Evolutionary conservation across 1,140 invertebrate species (phyloP).

Genomic region (Grapholita molesta): DNA sequence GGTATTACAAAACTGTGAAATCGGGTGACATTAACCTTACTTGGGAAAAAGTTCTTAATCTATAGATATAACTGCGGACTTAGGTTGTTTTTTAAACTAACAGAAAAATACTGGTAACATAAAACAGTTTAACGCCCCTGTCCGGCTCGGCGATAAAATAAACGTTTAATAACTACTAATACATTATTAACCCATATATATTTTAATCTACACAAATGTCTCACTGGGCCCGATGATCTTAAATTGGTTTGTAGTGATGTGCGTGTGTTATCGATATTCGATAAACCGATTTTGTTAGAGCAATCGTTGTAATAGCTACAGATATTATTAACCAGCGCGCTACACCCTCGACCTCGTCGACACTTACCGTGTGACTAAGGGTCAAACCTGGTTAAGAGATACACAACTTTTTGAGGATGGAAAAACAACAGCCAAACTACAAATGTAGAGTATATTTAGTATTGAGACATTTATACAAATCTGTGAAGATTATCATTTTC

Average conservation of each 20-base stretch:
- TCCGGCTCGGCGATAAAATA: slow-evolving; percentile 26
- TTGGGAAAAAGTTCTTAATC: background rate
- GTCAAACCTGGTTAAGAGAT: too few species aligned
- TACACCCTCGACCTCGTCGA: too few species aligned
- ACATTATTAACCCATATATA: slow-evolving; percentile 56
- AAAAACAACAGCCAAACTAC: too few species aligned
- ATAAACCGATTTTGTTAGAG: too few species aligned
- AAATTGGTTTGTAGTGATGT: background rate
- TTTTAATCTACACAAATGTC: slow-evolving; percentile 68
- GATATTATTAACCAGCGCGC: too few species aligned
- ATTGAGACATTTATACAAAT: too few species aligned
- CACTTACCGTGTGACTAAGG: too few species aligned
- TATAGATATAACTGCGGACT: background rate
- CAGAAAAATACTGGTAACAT: slow-evolving; percentile 13
- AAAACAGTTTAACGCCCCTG: slow-evolving; percentile 21
- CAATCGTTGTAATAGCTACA: too few species aligned
- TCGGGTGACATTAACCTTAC: background rate
- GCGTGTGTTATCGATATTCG: background rate
- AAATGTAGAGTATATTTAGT: too few species aligned
- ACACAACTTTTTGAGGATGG: too few species aligned
- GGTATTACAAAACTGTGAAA: slow-evolving; percentile 26
- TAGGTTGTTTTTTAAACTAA: background rate
- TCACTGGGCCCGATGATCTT: slow-evolving; percentile 24
- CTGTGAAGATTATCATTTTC: too few species aligned
- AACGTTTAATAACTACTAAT: slow-evolving; percentile 50